Evolutionary conservation across 2,113 vertebrate genomes (phyloP).

Genomic region (Prolemur simus): DNA sequence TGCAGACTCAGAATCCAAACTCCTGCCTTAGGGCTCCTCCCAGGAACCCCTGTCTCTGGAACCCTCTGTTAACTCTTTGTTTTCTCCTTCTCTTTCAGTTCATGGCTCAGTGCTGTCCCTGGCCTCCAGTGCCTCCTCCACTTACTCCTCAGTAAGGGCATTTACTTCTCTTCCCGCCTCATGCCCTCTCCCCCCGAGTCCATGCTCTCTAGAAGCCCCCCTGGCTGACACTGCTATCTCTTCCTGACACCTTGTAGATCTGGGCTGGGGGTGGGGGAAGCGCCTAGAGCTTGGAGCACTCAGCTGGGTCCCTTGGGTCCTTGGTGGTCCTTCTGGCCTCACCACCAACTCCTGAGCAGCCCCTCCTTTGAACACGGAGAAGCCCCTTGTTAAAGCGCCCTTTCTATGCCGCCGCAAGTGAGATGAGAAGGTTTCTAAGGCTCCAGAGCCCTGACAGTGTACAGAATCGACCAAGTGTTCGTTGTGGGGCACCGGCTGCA

Average conservation of each 20-base stretch:
- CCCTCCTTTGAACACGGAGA: background rate
- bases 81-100: conserved; percentile 87
- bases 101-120: conserved; percentile 96
- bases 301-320: fast-evolving
- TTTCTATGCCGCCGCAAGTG: background rate
- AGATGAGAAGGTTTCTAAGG: background rate
- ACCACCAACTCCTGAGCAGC: background rate
- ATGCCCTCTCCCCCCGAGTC: fast-evolving
- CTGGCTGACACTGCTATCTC: background rate
- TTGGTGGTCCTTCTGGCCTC: background rate
- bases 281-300: background rate
- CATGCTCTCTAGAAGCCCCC: background rate
- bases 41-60: background rate
- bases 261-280: fast-evolving
- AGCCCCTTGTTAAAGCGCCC: background rate
- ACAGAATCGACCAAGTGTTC: background rate
- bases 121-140: conserved; percentile 96
- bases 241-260: background rate
- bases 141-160: conserved; percentile 95
- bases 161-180: background rate
- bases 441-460: too few species aligned
- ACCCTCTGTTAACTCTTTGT: conserved; percentile 46
- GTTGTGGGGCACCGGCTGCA: fast-evolving
- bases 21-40: background rate
- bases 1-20: conserved; percentile 34